phyloP scores from a whole-genome alignment of 1,140 invertebrate genomes.

The Ostrea edulis region DNA sequence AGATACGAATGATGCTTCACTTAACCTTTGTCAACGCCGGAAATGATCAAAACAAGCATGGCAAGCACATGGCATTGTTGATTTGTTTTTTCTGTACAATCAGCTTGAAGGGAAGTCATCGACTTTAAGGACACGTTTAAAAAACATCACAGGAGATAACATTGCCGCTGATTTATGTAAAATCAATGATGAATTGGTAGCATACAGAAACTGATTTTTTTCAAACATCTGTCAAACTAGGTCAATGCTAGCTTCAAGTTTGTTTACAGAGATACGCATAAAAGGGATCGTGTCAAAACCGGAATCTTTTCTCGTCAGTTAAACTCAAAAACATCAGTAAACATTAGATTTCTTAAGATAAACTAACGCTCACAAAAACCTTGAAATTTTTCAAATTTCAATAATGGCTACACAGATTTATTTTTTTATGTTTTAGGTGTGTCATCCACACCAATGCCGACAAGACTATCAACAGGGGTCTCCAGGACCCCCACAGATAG shows the following conservation, averaged over 20 bases:
- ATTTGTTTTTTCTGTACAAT: slow-evolving; percentile 9
- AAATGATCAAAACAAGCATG: slow-evolving; percentile 30
- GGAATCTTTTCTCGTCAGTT: slow-evolving; percentile 14
- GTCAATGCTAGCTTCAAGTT: slow-evolving; percentile 17
- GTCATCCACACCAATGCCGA: not conserved
- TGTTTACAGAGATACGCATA: slow-evolving; percentile 25
- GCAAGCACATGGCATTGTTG: slow-evolving; percentile 20
- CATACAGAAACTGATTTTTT: slow-evolving; percentile 24
- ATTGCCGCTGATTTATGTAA: not conserved
- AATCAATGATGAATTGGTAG: not conserved
- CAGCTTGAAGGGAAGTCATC: slow-evolving; percentile 9
- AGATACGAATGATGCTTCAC: too few species aligned
- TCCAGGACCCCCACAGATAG: not conserved
- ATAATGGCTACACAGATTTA: not conserved
- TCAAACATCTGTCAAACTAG: not conserved
- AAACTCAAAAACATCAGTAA: slow-evolving; percentile 24
- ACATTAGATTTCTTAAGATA: slow-evolving; percentile 23
- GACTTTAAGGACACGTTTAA: slow-evolving; percentile 10
- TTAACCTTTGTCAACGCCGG: not conserved
- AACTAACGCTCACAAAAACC: not conserved
- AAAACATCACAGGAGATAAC: not conserved
- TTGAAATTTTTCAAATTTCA: slow-evolving; percentile 9
- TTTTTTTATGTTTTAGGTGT: not conserved
- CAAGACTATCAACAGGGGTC: not conserved
- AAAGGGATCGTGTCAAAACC: slow-evolving; percentile 19